phyloP scores from a whole-genome alignment of 2,888 invertebrate genomes.

The Oasisia sp. region DNA sequence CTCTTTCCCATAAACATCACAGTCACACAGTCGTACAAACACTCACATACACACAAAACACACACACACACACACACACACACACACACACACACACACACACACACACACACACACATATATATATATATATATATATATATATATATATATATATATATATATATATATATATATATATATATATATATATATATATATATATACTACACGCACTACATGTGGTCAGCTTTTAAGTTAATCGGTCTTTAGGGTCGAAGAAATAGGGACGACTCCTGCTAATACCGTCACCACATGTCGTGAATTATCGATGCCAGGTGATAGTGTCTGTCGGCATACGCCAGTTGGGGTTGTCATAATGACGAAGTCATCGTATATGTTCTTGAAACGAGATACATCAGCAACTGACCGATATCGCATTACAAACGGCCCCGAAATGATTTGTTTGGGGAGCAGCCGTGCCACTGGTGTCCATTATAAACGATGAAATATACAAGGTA shows the following conservation, averaged over 20 bases:
- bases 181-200: background rate
- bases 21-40: background rate
- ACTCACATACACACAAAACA: background rate
- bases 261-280: background rate
- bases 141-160: background rate
- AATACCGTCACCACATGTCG: background rate
- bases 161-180: background rate
- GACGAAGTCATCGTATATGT: background rate
- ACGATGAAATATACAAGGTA: too few relatives aligned
- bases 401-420: background rate
- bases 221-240: background rate
- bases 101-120: background rate
- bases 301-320: background rate
- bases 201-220: background rate
- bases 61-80: background rate
- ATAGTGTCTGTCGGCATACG: background rate
- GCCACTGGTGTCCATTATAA: too few relatives aligned
- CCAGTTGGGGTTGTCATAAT: background rate
- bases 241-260: background rate
- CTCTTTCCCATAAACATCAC: background rate
- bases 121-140: too few relatives aligned
- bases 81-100: background rate
- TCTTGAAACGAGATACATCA: background rate
- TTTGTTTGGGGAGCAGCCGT: too few relatives aligned
- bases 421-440: background rate